phyloP scores from a whole-genome alignment of 2,113 vertebrate species.

The Euleptes europaea region DNA sequence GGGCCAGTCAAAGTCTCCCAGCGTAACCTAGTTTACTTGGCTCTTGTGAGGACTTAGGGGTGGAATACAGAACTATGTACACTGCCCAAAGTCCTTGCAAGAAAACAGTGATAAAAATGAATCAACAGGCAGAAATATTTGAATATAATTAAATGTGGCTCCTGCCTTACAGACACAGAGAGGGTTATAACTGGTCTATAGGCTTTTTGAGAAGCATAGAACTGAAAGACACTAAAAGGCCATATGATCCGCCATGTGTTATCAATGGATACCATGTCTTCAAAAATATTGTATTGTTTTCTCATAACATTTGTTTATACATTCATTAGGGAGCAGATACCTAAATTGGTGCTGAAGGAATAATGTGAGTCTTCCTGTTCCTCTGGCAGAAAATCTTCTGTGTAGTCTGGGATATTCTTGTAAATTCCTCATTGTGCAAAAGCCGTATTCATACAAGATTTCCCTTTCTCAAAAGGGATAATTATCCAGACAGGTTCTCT shows the following conservation, averaged over 20 bases:
- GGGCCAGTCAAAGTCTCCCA: no score
- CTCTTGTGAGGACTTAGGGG: no score
- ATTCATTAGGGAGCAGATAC: neutral
- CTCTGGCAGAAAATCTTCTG: neutral
- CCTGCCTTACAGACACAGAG: neutral
- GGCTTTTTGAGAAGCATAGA: neutral
- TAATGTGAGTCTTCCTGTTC: neutral
- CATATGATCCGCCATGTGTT: neutral
- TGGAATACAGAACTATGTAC: no score
- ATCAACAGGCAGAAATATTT: no score
- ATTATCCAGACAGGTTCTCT: neutral
- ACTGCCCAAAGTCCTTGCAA: no score
- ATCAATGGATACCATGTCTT: neutral
- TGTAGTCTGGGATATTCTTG: no score
- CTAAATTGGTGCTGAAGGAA: neutral
- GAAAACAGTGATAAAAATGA: no score
- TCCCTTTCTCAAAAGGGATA: neutral
- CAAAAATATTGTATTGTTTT: neutral
- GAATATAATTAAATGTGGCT: neutral
- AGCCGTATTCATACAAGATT: neutral
- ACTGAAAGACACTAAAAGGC: neutral
- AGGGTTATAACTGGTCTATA: neutral
- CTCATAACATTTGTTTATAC: neutral
- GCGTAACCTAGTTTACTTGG: no score
- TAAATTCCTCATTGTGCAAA: neutral